Percentiles rank a stretch among this genome's conserved stretches.
phyloP scores from a whole-genome alignment of 2,113 vertebrate species.

The Axis porcinus region DNA sequence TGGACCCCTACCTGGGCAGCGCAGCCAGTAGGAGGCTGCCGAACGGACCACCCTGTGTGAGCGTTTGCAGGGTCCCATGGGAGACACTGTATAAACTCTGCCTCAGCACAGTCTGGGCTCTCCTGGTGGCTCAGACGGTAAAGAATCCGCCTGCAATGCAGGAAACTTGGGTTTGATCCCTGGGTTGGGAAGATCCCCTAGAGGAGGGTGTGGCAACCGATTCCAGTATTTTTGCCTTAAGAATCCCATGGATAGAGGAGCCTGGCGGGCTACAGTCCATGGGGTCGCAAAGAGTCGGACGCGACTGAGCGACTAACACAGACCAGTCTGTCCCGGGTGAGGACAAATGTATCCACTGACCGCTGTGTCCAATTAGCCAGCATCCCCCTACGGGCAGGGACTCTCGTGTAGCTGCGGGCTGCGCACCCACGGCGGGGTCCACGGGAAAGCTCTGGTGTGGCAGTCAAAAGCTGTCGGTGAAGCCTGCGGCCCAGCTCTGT shows the following conservation, averaged over 20 bases:
- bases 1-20: no score
- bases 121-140: neutral
- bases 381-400: neutral
- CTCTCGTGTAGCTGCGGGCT: neutral
- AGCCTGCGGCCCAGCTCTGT: neutral
- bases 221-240: neutral
- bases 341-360: neutral
- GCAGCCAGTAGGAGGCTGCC: neutral
- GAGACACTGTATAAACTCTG: neutral
- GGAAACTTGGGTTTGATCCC: neutral
- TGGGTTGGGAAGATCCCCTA: neutral
- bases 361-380: neutral
- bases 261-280: neutral
- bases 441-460: neutral
- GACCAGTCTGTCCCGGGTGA: neutral
- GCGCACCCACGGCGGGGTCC: neutral
- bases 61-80: fast-evolving
- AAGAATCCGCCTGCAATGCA: neutral
- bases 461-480: neutral
- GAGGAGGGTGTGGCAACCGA: neutral
- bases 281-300: neutral
- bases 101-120: neutral
- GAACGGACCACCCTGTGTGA: neutral
- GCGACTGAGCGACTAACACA: neutral
- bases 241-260: neutral